Evolutionary conservation across 2,888 invertebrate species (phyloP), one percentile per base, ranked within the genome.

Genomic region (Lamellibrachia satsuma): DNA sequence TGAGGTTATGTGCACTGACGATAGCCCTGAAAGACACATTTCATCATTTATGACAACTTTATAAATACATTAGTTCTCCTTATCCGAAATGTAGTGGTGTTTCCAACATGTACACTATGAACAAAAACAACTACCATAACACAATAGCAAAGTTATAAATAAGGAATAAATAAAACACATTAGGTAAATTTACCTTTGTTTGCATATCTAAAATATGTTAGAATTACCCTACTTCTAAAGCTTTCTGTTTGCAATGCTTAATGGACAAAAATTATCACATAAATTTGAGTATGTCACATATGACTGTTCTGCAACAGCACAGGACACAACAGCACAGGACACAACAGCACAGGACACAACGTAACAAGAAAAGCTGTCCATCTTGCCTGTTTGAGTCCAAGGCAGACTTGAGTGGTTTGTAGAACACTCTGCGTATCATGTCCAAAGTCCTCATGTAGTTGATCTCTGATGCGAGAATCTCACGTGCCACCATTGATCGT

Each of bases 401-500:
- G 7, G 96, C 95, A 52, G 95, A 94, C 93, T 94, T 95, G 22
- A 96, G 95, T 7, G 96, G 96, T 92, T 94, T 94, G 90, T 95
- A 95, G 94, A 95, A 96, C 51, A 95, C 94, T 91, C 94, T 94
- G 52, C 95, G 94, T 22, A 96, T 93, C n/a, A 95, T 95, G 91
- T 95, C 94, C 39, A 96, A 94, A 1, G 94, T 94, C 92, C 95
- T 93, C 94, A 95, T 94, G 94, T 95, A 96, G 51, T 95, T 95
- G n/a, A 95, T 93, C 92, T 96, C 96, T 92, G 96, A 95, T 52
- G 95, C 94, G 9, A 95, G 94, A 7, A 96, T 95, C 94, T 96
- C 96, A 93, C 95, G 94, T 52, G 96, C 96, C 52, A 96, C 94
- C 4, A 95, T 95, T 3, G 95, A 95, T 75, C 96, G 94, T 39